Evolutionary conservation across 2,113 vertebrate species (phyloP), one percentile per base, ranked within the genome.

Genomic region (Epinephelus cyanopodus): DNA sequence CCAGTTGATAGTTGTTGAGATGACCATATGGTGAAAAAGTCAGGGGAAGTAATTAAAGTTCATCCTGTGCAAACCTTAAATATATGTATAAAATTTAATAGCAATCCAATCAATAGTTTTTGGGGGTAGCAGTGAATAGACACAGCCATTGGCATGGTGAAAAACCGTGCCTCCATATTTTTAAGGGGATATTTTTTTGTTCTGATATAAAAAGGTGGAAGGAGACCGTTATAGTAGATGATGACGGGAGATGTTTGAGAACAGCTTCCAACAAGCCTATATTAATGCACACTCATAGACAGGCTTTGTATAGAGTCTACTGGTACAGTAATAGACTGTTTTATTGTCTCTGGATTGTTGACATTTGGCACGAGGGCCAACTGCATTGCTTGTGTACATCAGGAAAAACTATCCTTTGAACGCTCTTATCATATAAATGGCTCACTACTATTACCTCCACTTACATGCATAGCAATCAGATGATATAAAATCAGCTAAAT

Each of bases 401-500:
- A 65, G 64, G 68, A 69, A 54, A 79, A 79, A 68, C 60, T 48
- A 62, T 80, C 68, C 79, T 66, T 70, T 73, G 48, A 73, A 82
- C 18, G 29, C 53, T 42, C 83, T 74, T 60, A 56, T 79, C 62
- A 58, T 71, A 80, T 60, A 71, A 82, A 74, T 60, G 83, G 53
- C 62, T 82, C n/a, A 19, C 69, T 64, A 21, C 71, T 62, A n/a
- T 82, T 91, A 75, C 79, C 48, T 90, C 75, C 56, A 65, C 79
- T 84, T 63, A 81, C 67, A 80, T 63, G 42, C 81, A 66, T 47
- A 70, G 75, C 69, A 74, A 87, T 90, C 88, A 72, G 65, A 74
- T 86, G 85, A 77, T 83, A 45, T 89, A 79, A 92, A 87, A 87
- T 82, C 84, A 63, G 83, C 75, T 48, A 68, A 91, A 90, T 87